A percentile compares a stretch with the other conserved stretches of the same genome.
Conservation (phyloP, 1,140 invertebrate genomes). For the Mactra quadrangularis region DNA sequence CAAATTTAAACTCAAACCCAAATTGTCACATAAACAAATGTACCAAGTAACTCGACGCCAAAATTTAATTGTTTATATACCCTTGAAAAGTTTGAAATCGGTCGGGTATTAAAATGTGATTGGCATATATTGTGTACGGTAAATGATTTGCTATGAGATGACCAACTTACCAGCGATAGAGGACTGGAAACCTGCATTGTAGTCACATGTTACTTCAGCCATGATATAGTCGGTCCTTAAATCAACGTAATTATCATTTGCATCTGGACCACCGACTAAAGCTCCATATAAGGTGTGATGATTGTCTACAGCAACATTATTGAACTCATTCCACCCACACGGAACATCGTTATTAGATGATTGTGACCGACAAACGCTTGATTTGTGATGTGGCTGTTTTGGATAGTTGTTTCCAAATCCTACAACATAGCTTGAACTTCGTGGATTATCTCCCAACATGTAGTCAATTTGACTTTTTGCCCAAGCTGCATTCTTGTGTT, state of each 20-base stretch:
- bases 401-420: constrained; percentile 87
- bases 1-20: too few species aligned
- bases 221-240: constrained; percentile 76
- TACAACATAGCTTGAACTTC: constrained; percentile 86
- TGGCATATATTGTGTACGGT: too few species aligned
- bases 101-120: too few species aligned
- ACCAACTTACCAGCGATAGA: constrained; percentile 65
- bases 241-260: constrained; percentile 76
- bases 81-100: too few species aligned
- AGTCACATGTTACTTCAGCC: constrained; percentile 82
- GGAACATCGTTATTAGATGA: neutral
- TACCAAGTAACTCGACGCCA: too few species aligned
- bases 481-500: constrained; percentile 83
- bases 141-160: too few species aligned
- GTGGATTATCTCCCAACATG: constrained; percentile 86
- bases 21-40: too few species aligned
- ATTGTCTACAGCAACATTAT: constrained; percentile 47
- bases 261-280: constrained; percentile 81
- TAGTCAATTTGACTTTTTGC: constrained; percentile 87
- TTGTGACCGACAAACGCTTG: constrained; percentile 54
- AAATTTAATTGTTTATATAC: too few species aligned
- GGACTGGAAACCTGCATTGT: constrained; percentile 82
- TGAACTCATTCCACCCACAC: constrained; percentile 9
- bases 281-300: constrained; percentile 74
- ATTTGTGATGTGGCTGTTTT: constrained; percentile 77